Conservation (phyloP, 92 coral and sea anemone genomes). For the Montipora capitata region DNA sequence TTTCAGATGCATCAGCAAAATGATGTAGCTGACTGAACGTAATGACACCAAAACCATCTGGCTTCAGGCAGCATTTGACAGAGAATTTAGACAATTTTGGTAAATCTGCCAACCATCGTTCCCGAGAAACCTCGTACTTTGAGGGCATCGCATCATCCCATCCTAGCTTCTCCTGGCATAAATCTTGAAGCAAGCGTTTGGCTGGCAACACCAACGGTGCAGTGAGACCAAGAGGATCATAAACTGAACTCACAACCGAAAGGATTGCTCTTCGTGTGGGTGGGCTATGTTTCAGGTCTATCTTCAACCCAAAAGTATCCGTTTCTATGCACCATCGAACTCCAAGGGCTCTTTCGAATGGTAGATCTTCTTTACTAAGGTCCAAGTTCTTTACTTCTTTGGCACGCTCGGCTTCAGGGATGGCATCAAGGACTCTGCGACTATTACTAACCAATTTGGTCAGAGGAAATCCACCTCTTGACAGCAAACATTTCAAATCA, state of each 20-base stretch:
- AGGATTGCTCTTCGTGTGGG: neutral
- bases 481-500: constrained; percentile 13
- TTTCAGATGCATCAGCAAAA: constrained; percentile 18
- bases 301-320: neutral
- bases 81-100: neutral
- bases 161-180: constrained; percentile 10
- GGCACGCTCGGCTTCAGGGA: constrained; percentile 14
- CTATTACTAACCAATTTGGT: constrained; percentile 35
- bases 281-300: neutral
- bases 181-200: constrained; percentile 10
- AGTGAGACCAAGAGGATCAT: constrained; percentile 2
- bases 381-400: constrained; percentile 14
- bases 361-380: constrained; percentile 19
- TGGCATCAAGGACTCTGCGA: constrained; percentile 21
- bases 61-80: neutral
- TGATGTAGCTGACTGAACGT: constrained; percentile 10
- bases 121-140: neutral
- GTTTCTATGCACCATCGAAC: constrained; percentile 21
- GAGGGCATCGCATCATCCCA: constrained; percentile 17
- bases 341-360: constrained; percentile 39
- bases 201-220: constrained; percentile 11
- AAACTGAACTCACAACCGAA: neutral
- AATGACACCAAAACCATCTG: neutral
- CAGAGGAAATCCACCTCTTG: constrained; percentile 23
- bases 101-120: neutral